These are phyloP conservation scores for Elgaria multicarinata DNA, from an alignment of 2,113 vertebrate genomes.

Conservation along the genomic window DNA sequence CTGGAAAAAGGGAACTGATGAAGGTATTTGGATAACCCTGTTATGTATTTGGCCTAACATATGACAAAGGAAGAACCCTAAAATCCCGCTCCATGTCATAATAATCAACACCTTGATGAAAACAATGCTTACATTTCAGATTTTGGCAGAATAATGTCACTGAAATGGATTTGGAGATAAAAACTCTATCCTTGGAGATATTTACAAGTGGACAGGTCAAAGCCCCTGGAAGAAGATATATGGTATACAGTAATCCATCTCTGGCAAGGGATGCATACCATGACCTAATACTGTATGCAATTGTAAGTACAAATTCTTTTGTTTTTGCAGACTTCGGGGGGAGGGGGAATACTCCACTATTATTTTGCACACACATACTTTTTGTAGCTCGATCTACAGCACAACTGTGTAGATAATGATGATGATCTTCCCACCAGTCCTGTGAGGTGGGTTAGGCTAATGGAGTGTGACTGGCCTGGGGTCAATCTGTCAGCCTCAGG, in stretches of 20 bases:
- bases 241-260: background rate
- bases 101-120: slow-evolving; percentile 35
- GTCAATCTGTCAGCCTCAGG: too few species aligned
- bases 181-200: background rate
- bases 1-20: background rate
- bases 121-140: background rate
- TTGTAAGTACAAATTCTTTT: background rate
- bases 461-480: background rate
- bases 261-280: background rate
- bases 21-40: slow-evolving; percentile 34
- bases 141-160: slow-evolving; percentile 23
- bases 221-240: background rate
- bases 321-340: background rate
- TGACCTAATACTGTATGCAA: background rate
- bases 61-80: slow-evolving; percentile 4
- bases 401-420: background rate
- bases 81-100: slow-evolving; percentile 28
- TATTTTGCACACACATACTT: background rate
- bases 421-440: background rate
- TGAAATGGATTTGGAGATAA: background rate
- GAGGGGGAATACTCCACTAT: background rate
- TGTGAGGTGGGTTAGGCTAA: background rate
- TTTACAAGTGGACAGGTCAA: background rate
- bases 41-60: slow-evolving; percentile 31
- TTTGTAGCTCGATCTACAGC: background rate